Evolutionary conservation across 2,888 invertebrate species (phyloP), one percentile per base, ranked within the genome.

Genomic region (Pheosia gnoma): DNA sequence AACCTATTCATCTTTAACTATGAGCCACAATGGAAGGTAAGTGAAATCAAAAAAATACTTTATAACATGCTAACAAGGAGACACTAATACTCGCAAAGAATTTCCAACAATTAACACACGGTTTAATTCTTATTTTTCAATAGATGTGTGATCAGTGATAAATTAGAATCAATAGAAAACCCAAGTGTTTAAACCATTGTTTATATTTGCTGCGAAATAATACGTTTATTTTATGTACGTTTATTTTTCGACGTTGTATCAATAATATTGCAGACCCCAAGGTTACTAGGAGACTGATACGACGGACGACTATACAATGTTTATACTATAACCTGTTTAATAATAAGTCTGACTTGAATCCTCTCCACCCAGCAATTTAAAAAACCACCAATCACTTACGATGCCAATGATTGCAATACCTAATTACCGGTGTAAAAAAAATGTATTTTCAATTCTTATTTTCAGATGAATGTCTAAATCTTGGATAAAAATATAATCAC

Each of bases 11-110:
- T 36, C 2, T 11, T 9, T 56, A 63, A 65, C 38, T 39, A 77
- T 77, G 76, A 61, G 55, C 53, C 59, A 51, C 52, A 70, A 66
- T 6, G 64, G 55, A 45, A 59, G 58, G 76, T 77, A 57, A 69
- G 76, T 74, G 51, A 41, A 53, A 52, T 43, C 43, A 43, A 43
- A 43, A 9, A 43, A 45, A 41, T 41, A 8, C 6, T 5, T 3
- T 45, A 45, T 45, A 47, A 47, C 9, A 11, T n/a, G 4, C 9
- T 9, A 43, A 39, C 39, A 6, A 6, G 25, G 25, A 25, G 25
- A 25, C 25, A 25, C 2, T 25, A 25, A 25, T 25, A 25, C 1
- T 25, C 25, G 25, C 25, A 25, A 25, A 25, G 25, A 25, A 25
- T 25, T 25, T 25, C 25, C 25, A 25, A 25, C 25, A 25, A 1